Conservation (phyloP, 2,113 vertebrate genomes). For the Macheiramphus alcinus region DNA sequence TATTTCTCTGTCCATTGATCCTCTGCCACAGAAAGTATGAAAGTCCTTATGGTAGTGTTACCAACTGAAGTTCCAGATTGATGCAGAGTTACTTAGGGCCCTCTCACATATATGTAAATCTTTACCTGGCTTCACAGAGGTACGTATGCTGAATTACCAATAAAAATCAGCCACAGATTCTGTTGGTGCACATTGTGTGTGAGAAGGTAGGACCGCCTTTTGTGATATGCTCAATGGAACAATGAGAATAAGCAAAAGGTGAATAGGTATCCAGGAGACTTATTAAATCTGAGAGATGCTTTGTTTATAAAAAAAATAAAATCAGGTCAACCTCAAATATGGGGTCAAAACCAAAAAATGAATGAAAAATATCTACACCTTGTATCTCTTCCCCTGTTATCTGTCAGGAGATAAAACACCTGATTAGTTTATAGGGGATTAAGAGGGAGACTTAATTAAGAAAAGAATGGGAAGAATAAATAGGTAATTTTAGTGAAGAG, state of each 20-base stretch:
- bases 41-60: neutral
- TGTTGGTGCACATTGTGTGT: neutral
- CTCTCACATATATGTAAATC: neutral
- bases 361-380: neutral
- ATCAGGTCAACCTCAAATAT: neutral
- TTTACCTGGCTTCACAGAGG: neutral
- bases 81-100: neutral
- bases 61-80: neutral
- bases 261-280: neutral
- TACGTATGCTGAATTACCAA: neutral
- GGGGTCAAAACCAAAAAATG: neutral
- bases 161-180: neutral
- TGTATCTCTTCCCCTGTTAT: neutral
- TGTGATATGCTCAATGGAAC: neutral
- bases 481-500: neutral
- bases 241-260: neutral
- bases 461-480: neutral
- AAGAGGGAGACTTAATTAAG: neutral
- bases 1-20: neutral
- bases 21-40: neutral
- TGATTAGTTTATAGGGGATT: neutral
- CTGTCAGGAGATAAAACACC: neutral
- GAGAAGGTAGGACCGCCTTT: neutral
- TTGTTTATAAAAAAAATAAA: neutral
- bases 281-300: neutral